Evolutionary conservation across 2,888 invertebrate species (phyloP).

Genomic region (Eurois occulta): DNA sequence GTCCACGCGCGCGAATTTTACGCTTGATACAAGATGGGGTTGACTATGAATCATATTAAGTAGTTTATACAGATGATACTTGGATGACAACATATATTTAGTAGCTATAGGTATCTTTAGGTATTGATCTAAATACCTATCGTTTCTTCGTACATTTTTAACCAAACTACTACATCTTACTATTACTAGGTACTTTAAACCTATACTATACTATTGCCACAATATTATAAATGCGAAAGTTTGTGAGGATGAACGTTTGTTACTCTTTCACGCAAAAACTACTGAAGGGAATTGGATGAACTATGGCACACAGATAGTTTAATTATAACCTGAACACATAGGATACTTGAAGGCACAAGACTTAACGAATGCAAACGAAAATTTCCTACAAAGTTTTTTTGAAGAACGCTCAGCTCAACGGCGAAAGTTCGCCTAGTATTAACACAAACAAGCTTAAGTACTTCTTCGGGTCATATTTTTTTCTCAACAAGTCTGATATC

Average conservation of each 20-base stretch:
- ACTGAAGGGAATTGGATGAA: neutral
- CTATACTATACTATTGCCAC: too few species aligned
- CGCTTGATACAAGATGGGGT: constrained; percentile 23
- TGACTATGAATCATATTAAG: constrained; percentile 1
- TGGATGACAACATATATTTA: neutral
- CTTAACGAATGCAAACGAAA: too few species aligned
- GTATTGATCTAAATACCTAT: too few species aligned
- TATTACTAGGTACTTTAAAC: too few species aligned
- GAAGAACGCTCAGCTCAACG: neutral
- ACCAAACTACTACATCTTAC: too few species aligned
- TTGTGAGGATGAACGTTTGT: neutral
- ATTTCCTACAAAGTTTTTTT: neutral
- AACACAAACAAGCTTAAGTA: neutral
- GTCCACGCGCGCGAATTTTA: constrained; percentile 40
- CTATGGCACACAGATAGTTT: neutral
- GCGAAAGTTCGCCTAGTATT: neutral
- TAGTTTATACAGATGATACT: neutral
- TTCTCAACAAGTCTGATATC: neutral
- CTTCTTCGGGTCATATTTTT: neutral
- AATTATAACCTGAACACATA: neutral
- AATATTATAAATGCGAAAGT: too few species aligned
- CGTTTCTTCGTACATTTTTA: too few species aligned
- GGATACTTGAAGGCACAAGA: too few species aligned
- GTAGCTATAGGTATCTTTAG: neutral
- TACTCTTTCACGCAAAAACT: neutral